Conservation (phyloP, 2,797 vertebrate genomes). For the Bryconaethiops microstoma region DNA sequence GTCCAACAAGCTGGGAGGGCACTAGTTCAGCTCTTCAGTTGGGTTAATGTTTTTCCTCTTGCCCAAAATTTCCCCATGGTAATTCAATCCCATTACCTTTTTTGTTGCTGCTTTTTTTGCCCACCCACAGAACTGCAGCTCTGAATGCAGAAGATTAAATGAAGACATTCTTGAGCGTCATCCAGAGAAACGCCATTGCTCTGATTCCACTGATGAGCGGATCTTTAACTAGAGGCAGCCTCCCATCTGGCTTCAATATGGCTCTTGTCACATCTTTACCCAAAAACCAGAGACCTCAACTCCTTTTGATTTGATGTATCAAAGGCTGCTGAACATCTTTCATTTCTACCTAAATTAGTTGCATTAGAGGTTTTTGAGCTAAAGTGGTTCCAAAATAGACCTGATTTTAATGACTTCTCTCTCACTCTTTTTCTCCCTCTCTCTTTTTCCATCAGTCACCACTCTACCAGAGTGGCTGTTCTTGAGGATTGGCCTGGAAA, state of each 20-base stretch:
- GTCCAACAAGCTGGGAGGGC: constrained; percentile 15
- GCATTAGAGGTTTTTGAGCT: constrained; percentile 36
- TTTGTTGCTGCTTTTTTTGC: constrained; percentile 5
- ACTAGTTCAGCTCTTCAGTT: constrained; percentile 30
- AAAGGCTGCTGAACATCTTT: constrained; percentile 51
- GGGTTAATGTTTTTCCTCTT: constrained; percentile 26
- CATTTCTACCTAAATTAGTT: constrained; percentile 51
- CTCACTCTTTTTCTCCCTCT: neutral
- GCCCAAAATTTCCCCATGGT: constrained; percentile 37
- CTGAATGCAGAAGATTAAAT: constrained; percentile 54
- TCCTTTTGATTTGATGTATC: constrained; percentile 54
- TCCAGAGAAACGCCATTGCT: constrained; percentile 57
- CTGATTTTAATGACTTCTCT: constrained; percentile 29
- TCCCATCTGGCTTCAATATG: constrained; percentile 62
- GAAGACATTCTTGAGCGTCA: constrained; percentile 53
- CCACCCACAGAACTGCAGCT: constrained; percentile 48
- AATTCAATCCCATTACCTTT: constrained; percentile 40
- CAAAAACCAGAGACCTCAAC: constrained; percentile 43
- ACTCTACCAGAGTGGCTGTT: neutral
- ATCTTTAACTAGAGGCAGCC: constrained; percentile 58
- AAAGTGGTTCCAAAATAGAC: neutral
- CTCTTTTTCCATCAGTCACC: neutral
- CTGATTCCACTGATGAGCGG: constrained; percentile 58
- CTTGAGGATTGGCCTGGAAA: constrained; percentile 1
- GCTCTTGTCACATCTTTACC: constrained; percentile 59